phyloP scores from a whole-genome alignment of 1,140 invertebrate genomes.

The Trichonephila clavata region DNA sequence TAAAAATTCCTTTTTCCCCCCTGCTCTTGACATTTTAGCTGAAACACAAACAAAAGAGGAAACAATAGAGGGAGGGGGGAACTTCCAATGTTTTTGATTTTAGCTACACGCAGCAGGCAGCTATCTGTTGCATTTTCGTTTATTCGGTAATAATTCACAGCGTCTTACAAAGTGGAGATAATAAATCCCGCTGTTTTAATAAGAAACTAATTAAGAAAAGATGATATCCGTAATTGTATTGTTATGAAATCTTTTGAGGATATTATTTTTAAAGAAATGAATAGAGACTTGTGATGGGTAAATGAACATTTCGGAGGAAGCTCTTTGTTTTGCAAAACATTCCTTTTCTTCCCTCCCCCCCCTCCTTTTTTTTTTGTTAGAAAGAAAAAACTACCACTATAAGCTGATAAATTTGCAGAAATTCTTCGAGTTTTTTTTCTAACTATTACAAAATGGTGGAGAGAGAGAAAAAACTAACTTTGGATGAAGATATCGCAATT shows the following conservation, averaged over 20 bases:
- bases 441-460: no score
- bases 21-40: not conserved
- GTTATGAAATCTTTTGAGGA: not conserved
- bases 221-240: not conserved
- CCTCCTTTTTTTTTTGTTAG: no score
- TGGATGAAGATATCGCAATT: no score
- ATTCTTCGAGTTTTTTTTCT: no score
- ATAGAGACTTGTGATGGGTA: not conserved
- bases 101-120: not conserved
- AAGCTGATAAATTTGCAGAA: no score
- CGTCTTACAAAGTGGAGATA: not conserved
- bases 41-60: not conserved
- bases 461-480: no score
- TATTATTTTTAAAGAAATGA: not conserved
- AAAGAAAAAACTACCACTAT: no score
- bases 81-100: not conserved
- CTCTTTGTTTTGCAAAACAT: not conserved
- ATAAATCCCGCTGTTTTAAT: not conserved
- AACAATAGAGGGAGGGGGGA: not conserved
- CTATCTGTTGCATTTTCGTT: not conserved
- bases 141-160: not conserved
- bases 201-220: not conserved
- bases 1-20: not conserved
- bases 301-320: not conserved
- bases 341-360: no score